These are phyloP conservation scores for Polydesmus complanatus DNA, from an alignment of 2,888 invertebrate species.

Conservation along the genomic window DNA sequence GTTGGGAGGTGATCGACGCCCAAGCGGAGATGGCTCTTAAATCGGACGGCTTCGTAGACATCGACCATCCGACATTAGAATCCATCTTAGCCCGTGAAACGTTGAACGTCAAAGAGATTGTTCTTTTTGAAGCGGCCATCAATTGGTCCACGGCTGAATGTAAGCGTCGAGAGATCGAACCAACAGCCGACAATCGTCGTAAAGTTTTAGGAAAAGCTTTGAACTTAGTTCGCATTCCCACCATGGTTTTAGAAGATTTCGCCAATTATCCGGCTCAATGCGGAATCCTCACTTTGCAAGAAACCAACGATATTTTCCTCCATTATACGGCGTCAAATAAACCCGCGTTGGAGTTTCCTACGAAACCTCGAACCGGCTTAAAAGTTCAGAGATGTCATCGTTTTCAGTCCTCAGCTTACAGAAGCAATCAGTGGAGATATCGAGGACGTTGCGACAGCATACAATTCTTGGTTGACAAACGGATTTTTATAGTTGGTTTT, in stretches of 20 bases:
- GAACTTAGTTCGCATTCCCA: slow-evolving; percentile 78
- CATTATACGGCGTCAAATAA: slow-evolving; percentile 83
- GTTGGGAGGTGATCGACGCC: slow-evolving; percentile 96
- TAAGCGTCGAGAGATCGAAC: slow-evolving; percentile 62
- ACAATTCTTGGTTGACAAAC: slow-evolving; percentile 87
- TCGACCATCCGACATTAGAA: slow-evolving; percentile 82
- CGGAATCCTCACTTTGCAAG: slow-evolving; percentile 77
- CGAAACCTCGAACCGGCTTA: slow-evolving; percentile 68
- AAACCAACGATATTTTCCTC: slow-evolving; percentile 88
- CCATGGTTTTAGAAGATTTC: slow-evolving; percentile 86
- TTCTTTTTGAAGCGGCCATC: slow-evolving; percentile 67
- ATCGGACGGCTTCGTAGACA: slow-evolving; percentile 91
- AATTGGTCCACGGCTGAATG: slow-evolving; percentile 91
- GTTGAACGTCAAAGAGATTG: slow-evolving; percentile 81
- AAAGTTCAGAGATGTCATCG: slow-evolving; percentile 88
- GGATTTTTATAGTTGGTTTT: slow-evolving; percentile 90
- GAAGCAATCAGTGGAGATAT: slow-evolving; percentile 95
- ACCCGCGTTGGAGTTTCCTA: slow-evolving; percentile 66
- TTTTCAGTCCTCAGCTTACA: slow-evolving; percentile 90
- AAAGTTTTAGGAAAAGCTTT: slow-evolving; percentile 46
- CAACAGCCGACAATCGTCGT: slow-evolving; percentile 54
- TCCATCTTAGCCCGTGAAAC: slow-evolving; percentile 85
- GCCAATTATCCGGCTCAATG: slow-evolving; percentile 90
- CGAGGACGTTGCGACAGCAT: slow-evolving; percentile 91
- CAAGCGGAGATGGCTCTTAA: slow-evolving; percentile 91